Conservation (phyloP, 2,797 vertebrate species). For the Neomorphus geoffroyi region DNA sequence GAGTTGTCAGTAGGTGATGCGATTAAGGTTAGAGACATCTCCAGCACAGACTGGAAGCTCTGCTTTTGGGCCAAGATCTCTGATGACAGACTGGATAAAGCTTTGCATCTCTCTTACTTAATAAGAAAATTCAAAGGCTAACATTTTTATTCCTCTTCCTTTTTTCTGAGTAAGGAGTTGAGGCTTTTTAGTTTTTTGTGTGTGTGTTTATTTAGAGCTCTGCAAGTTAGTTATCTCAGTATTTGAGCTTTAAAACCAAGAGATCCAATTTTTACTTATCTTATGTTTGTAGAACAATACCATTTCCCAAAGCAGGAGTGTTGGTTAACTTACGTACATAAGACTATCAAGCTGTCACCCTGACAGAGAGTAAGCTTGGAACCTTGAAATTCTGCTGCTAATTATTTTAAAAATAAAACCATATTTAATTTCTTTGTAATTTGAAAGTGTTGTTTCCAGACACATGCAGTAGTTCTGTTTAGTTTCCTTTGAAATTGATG, state of each 20-base stretch:
- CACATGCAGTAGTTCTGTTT: background rate
- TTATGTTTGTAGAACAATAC: background rate
- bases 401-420: background rate
- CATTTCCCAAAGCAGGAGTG: background rate
- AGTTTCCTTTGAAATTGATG: background rate
- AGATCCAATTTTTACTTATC: background rate
- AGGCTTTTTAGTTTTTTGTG: background rate
- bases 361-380: background rate
- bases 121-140: background rate
- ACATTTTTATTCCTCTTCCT: background rate
- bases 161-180: no score
- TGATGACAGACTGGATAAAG: background rate
- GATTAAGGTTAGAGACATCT: background rate
- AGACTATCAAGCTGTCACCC: background rate
- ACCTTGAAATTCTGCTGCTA: background rate
- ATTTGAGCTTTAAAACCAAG: background rate
- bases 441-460: fast-evolving
- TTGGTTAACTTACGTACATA: background rate
- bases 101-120: background rate
- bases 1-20: no score
- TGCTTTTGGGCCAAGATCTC: background rate
- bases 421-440: background rate
- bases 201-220: background rate
- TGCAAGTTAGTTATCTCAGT: background rate
- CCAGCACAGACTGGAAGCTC: background rate